Base-by-base conservation (phyloP, 2,888 invertebrate genomes). In the Heteromurus nitidus region DNA sequence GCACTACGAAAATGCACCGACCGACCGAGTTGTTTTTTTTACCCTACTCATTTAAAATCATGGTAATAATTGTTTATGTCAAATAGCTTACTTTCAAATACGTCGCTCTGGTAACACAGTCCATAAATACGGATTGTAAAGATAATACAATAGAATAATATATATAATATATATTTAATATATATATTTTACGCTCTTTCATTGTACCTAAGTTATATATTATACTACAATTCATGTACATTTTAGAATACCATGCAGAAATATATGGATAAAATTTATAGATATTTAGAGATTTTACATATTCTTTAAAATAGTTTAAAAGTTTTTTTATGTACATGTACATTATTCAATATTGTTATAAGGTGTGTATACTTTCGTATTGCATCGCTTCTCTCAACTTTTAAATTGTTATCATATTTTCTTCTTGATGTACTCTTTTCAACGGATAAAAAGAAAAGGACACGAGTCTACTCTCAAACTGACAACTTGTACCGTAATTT, bases 61-160 rank as follows among this genome's bases (percentile, higher is more conserved):
- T 36, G 13, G 13, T n/a, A 36, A 36, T 36, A 36, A 36, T 36
- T 36, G 13, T 36, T 13, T 36, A 9, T 36, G n/a, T n/a, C 13
- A 36, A 36, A 50, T 50, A 50, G 50, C 50, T 58, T 58, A 58
- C 26, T 28, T 50, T 20, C 20, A n/a, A n/a, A n/a, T n/a, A n/a
- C n/a, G 50, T 55, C 28, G 24, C 58, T 24, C 58, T 58, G 58
- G 58, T 58, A 58, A 58, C 58, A 58, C 58, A 58, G 58, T 58
- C 58, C 28, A 58, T 58, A 58, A 18, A 50, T 50, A 50, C 50
- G 50, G 50, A 50, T 50, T n/a, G 3, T 50, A 5, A 50, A n/a
- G 7, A 13, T 50, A 50, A 7, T 13, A 44, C 2, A 44, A 9
- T 44, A n/a, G n/a, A 44, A n/a, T 22, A 22, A 50, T 18, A 50